Base-by-base conservation (phyloP, 2,113 vertebrate species). In the Cisticola juncidis region DNA sequence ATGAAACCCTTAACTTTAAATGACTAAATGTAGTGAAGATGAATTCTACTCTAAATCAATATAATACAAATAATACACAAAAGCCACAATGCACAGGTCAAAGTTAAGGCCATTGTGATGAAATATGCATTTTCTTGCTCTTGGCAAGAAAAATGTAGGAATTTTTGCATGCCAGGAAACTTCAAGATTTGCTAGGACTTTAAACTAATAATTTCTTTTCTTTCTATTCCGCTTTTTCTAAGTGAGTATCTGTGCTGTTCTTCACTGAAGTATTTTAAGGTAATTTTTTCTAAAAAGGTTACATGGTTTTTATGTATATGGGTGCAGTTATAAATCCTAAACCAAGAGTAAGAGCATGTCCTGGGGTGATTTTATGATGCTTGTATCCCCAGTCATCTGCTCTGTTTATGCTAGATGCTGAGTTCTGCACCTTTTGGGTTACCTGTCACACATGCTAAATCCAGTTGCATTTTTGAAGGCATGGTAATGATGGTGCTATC, bases 21-120 rank as follows among this genome's bases (percentile, higher is more conserved):
- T 69, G 31, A 56, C 31, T 92, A 88, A 80, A 85, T 38, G 28
- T 62, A 82, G 71, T 70, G 82, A 90, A 80, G 90, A 94, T 73
- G 58, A 92, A 93, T 95, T 92, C 42, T 88, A 40, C 66, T 69
- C 40, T 94, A 93, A 92, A 82, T 83, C 76, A 86, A 47, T 93
- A 56, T 74, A 95, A 83, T 44, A 93, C 68, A 96, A 97, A 97
- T 74, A 90, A 86, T 68, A 92, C 44, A 86, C 78, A 95, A 95
- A 94, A 90, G 54, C 38, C 60, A 88, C 79, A 83, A 88, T 78
- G 58, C 42, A 71, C 29, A 40, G 83, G 95, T 92, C 86, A 86
- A 70, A 93, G 76, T 86, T 86, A 93, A 86, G 77, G 72, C 64
- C 38, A 23, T 88, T 94, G 35, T 58, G 47, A 78, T 88, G 76